phyloP scores from a whole-genome alignment of 2,113 vertebrate genomes.

The Cepphus grylle region DNA sequence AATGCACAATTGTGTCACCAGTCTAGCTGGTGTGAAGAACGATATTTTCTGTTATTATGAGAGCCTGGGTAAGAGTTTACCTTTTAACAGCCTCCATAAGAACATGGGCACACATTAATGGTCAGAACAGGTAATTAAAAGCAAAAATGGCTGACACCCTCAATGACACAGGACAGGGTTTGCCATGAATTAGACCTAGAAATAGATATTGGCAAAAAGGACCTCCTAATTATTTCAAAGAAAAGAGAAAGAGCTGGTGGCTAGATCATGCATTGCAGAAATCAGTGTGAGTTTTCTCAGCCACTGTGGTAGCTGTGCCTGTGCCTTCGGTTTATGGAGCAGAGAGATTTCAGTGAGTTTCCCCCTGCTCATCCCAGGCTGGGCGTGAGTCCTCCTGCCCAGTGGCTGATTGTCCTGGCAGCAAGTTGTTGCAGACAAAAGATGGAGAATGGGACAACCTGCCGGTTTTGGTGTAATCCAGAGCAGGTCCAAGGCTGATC shows the following conservation, averaged over 20 bases:
- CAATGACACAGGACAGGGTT: background rate
- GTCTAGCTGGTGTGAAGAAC: background rate
- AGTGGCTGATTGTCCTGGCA: background rate
- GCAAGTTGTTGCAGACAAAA: background rate
- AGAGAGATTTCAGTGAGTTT: background rate
- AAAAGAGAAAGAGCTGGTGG: background rate
- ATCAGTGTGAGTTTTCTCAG: background rate
- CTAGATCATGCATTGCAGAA: background rate
- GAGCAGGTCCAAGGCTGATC: background rate
- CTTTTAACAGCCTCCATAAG: conserved; percentile 27
- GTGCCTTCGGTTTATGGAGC: background rate
- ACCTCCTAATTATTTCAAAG: background rate
- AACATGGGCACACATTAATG: background rate
- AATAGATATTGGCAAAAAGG: background rate
- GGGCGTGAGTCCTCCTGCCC: background rate
- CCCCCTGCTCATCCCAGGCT: background rate
- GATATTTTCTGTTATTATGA: background rate
- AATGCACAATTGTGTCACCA: conserved; percentile 34
- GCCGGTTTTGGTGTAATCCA: background rate
- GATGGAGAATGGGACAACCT: background rate
- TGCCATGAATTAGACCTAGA: background rate
- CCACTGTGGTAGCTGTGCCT: background rate
- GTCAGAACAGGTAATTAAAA: background rate
- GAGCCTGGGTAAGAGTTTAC: conserved; percentile 17
- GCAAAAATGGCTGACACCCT: background rate